phyloP scores from a whole-genome alignment of 1,140 invertebrate species.

The Venturia canescens region DNA sequence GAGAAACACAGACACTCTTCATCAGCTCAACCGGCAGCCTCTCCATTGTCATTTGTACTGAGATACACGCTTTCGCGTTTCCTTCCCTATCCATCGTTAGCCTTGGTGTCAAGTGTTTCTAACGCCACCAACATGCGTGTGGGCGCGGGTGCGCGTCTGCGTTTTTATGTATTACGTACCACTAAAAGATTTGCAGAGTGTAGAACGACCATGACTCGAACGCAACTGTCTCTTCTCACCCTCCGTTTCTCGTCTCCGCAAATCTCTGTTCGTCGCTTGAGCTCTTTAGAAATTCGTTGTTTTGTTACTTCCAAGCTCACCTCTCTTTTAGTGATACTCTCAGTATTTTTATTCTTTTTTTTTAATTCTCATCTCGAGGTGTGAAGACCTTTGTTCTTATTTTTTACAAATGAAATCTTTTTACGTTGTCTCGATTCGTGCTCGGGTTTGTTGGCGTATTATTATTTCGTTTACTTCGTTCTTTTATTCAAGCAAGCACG shows the following conservation, averaged over 20 bases:
- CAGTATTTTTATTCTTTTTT: conserved; percentile 17
- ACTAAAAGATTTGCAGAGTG: not conserved
- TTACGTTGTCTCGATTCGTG: too few species aligned
- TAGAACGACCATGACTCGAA: conserved; percentile 42
- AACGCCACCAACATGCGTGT: not conserved
- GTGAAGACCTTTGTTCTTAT: not conserved
- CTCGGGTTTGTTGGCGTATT: too few species aligned
- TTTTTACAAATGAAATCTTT: not conserved
- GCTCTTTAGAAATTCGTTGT: conserved; percentile 71
- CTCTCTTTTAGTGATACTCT: conserved; percentile 58
- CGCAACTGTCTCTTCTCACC: conserved; percentile 46
- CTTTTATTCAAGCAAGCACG: too few species aligned
- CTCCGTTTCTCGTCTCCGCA: conserved; percentile 57
- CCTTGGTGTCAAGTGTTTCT: conserved; percentile 37
- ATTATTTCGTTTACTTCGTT: too few species aligned
- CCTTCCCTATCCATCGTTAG: conserved; percentile 66
- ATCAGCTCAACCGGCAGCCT: conserved; percentile 66
- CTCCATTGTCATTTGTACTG: conserved; percentile 71
- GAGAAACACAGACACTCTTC: conserved; percentile 64
- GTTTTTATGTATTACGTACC: not conserved
- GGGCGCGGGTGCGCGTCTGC: not conserved
- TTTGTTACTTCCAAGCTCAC: conserved; percentile 55
- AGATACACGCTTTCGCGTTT: conserved; percentile 61
- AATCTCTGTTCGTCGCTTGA: not conserved
- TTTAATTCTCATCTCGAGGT: not conserved